These are phyloP conservation scores for Caenorhabditis uteleia DNA, from an alignment of 2,888 invertebrate genomes.

Conservation along the genomic window DNA sequence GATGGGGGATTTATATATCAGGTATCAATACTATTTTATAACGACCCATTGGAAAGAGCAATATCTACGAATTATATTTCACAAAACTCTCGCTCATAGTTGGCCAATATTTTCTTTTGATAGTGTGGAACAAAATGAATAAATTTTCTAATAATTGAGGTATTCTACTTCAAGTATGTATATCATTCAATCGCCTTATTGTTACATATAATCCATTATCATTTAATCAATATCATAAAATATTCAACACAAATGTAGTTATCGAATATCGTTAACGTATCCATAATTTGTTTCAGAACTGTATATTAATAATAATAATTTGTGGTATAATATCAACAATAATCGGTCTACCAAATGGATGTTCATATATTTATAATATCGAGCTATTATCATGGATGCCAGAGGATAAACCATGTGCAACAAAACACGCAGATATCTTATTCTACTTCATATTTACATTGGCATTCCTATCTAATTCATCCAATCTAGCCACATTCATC, in stretches of 20 bases:
- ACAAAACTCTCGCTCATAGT: too few relatives aligned
- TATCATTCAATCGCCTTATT: slow-evolving; percentile 22
- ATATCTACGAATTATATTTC: too few relatives aligned
- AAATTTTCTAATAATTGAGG: too few relatives aligned
- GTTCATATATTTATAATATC: slow-evolving; percentile 23
- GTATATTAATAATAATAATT: slow-evolving; percentile 2
- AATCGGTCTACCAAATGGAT: slow-evolving; percentile 27
- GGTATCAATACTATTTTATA: slow-evolving; percentile 1
- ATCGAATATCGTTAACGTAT: not conserved
- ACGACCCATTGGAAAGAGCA: not conserved
- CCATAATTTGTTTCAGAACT: slow-evolving; percentile 15
- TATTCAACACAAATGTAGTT: slow-evolving; percentile 12
- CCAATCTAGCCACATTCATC: slow-evolving; percentile 30
- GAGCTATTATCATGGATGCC: slow-evolving; percentile 23
- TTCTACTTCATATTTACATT: slow-evolving; percentile 22
- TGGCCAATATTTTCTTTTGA: too few relatives aligned
- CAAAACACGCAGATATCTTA: slow-evolving; percentile 14
- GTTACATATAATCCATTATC: slow-evolving; percentile 22
- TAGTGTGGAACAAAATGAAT: too few relatives aligned
- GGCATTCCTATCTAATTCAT: slow-evolving; percentile 22
- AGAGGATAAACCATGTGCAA: slow-evolving; percentile 18
- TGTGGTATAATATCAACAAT: slow-evolving; percentile 3
- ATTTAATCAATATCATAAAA: slow-evolving; percentile 1
- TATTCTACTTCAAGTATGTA: slow-evolving; percentile 17
- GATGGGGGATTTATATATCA: slow-evolving; percentile 21